Evolutionary conservation across 1,140 invertebrate species (phyloP), one percentile per base, ranked within the genome.

Genomic region (Pygmarrhopalites habei): DNA sequence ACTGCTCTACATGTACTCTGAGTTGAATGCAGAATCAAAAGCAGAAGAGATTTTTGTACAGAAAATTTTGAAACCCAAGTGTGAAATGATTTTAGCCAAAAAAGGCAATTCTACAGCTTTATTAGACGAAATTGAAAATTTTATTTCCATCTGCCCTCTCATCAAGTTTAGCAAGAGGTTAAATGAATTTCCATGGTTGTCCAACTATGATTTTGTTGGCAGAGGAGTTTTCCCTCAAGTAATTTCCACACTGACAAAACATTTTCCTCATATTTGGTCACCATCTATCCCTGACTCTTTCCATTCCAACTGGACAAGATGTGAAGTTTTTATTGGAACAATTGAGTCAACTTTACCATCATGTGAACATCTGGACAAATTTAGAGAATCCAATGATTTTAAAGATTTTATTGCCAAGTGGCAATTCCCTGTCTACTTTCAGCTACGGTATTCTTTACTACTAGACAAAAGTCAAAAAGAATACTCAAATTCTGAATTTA

Each of bases 341-440:
- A 82, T 96, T 70, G 87, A 92, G 74, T 75, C 78, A 25, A 77
- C 82, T 49, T 87, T 88, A 72, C 76, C 77, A 30, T 66, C 69
- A 10, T 17, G 61, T 15, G 46, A 63, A 26, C 69, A 71, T 32
- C 46, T 71, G n/a, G 26, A 60, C 25, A 35, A 12, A n/a, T 71
- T 71, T 53, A 25, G 69, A 29, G 63, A 60, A 26, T 62, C 62
- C 23, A 35, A 60, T 17, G 41, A 29, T 43, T 49, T 60, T 67
- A 82, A 82, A 71, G 80, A 79, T 49, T 92, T 95, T 76, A 79
- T 90, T 52, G 82, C 84, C 60, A 86, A 88, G 71, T 97, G 93
- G 89, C 95, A 95, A 78, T 79, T 96, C 28, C 87, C 91, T 30
- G 90, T 97, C 19, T 95, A 97, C 75, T 96, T 92, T 77, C 92